A percentile compares a stretch with the other conserved stretches of the same genome.
Conservation (phyloP, 1,140 invertebrate genomes). For the Rhopalosiphum maidis region DNA sequence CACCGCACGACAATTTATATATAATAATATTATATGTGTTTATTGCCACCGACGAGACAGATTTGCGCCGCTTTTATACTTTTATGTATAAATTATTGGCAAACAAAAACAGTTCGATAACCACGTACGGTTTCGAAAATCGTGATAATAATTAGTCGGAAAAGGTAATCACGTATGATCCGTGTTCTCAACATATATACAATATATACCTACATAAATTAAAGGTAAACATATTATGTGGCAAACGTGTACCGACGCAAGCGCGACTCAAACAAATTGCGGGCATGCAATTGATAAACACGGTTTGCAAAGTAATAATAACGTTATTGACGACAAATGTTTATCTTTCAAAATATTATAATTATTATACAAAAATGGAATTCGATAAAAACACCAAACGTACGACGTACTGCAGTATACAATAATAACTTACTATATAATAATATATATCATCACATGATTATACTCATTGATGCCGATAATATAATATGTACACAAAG, state of each 20-base stretch:
- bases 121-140: slow-evolving; percentile 4
- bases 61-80: not conserved
- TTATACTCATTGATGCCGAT: not conserved
- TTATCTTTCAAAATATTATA: not conserved
- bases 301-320: not conserved
- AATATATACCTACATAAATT: not conserved
- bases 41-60: not conserved
- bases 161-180: slow-evolving; percentile 2
- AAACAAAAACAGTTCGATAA: not conserved
- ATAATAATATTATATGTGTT: not conserved
- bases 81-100: not conserved
- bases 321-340: not conserved
- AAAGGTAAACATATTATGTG: not conserved
- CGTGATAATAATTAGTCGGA: not conserved
- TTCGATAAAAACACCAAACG: not conserved
- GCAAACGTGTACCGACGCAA: not conserved
- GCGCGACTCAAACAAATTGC: not conserved
- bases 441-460: not conserved
- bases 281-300: not conserved
- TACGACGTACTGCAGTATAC: not conserved
- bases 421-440: not conserved
- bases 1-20: not conserved
- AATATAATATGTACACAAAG: not conserved
- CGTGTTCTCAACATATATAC: not conserved
- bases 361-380: not conserved